phyloP scores from a whole-genome alignment of 2,888 invertebrate genomes.

The Hyppa rectilinea region DNA sequence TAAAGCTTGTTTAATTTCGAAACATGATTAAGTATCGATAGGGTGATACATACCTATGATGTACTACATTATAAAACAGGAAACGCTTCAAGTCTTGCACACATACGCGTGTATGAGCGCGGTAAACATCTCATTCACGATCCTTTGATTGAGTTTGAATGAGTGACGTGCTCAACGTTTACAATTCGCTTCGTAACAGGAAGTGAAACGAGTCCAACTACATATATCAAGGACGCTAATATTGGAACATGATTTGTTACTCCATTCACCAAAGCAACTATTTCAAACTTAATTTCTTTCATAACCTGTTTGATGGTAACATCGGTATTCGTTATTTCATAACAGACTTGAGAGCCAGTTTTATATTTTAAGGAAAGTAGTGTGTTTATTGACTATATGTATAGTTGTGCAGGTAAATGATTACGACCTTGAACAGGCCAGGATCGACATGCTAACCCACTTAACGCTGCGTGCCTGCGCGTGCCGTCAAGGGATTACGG shows the following conservation, averaged over 20 bases:
- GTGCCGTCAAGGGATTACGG: conserved; percentile 81
- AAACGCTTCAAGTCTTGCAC: conserved; percentile 78
- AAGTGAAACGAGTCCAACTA: conserved; percentile 86
- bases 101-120: conserved; percentile 74
- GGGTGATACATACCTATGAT: conserved; percentile 56
- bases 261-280: conserved; percentile 68
- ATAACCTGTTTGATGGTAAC: conserved; percentile 58
- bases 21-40: conserved; percentile 43
- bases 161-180: conserved; percentile 88
- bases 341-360: conserved; percentile 26
- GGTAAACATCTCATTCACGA: conserved; percentile 88
- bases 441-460: conserved; percentile 85
- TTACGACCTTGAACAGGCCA: conserved; percentile 80
- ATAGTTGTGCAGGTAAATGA: conserved; percentile 67
- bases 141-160: conserved; percentile 89
- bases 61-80: conserved; percentile 77
- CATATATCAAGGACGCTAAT: conserved; percentile 88
- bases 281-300: conserved; percentile 64
- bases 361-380: conserved; percentile 15
- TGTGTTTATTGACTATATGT: conserved; percentile 22
- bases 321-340: conserved; percentile 51
- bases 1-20: conserved; percentile 47
- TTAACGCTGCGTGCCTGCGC: conserved; percentile 84
- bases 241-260: conserved; percentile 80
- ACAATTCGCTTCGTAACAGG: conserved; percentile 86